Evolutionary conservation across 1,140 invertebrate genomes (phyloP).

Genomic region (Drosophila funebris): DNA sequence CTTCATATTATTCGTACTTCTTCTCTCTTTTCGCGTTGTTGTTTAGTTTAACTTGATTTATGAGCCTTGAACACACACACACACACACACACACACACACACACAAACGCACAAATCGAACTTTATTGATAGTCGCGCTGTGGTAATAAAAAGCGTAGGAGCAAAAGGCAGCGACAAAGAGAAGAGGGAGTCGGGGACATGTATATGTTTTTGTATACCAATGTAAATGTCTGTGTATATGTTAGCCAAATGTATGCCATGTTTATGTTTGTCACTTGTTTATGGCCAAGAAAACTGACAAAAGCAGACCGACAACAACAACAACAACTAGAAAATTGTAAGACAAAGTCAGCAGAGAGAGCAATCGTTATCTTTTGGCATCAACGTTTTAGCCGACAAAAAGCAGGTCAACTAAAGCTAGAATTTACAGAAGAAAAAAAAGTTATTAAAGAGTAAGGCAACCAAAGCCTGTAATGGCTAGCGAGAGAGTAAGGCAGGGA

Average conservation of each 20-base stretch:
- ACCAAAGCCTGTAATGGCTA: conserved; percentile 54
- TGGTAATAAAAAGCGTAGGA: conserved; percentile 54
- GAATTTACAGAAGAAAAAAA: conserved; percentile 10
- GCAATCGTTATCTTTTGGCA: conserved; percentile 28
- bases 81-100: conserved; percentile 24
- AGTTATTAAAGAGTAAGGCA: conserved; percentile 49
- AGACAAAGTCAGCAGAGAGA: conserved; percentile 35
- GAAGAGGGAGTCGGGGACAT: not conserved
- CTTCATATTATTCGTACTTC: conserved; percentile 14
- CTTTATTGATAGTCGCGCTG: conserved; percentile 69
- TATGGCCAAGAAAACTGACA: conserved; percentile 52
- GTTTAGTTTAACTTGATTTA: conserved; percentile 76
- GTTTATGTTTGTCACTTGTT: conserved; percentile 63
- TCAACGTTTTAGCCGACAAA: conserved; percentile 16
- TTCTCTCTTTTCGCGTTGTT: conserved; percentile 28
- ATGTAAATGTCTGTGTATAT: not conserved
- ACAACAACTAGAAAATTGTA: conserved; percentile 19
- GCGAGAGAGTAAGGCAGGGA: not conserved
- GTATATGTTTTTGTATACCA: not conserved
- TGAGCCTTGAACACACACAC: conserved; percentile 46
- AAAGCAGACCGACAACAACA: conserved; percentile 31
- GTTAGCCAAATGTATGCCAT: conserved; percentile 47
- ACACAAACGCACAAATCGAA: conserved; percentile 53
- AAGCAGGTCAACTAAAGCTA: conserved; percentile 30
- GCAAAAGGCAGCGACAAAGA: not conserved